Base-by-base conservation (phyloP, 1,140 invertebrate genomes). In the Rhagoletis zephyria region DNA sequence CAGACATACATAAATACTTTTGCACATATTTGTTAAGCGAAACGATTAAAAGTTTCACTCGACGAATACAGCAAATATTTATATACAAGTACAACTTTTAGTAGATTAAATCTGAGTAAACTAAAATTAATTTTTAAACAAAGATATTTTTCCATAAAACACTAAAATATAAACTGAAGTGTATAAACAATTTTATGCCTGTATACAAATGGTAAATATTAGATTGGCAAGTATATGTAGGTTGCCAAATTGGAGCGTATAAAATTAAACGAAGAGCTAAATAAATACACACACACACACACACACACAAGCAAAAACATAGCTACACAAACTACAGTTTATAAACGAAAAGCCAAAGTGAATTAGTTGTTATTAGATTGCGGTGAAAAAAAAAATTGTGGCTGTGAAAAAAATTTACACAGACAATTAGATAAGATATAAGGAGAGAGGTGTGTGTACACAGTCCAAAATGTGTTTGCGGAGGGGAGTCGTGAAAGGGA, bases 341-440 rank as follows among this genome's bases (percentile, higher is more conserved):
- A 14, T 63, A 67, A 30, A 67, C n/a, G n/a, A 65, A 19, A 67
- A 67, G 0, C 30, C 64, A 67, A 40, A 40, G 7, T 1, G 74
- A 42, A 51, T 81, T 56, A 56, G 48, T 81, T 19, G 42, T 16
- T 81, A 81, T n/a, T n/a, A n/a, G n/a, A n/a, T 81, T 81, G 74
- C 74, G 16, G 48, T 56, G 51, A 56, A 81, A 56, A 81, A n/a
- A n/a, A 56, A 56, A 81, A 56, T 7, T 81, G 56, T 19, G 51
- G 19, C 48, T 81, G 45, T 81, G 48, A 81, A 81, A 19, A 56
- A 81, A 56, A 48, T 74, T 16, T 48, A 74, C 45, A 3, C 6
- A 45, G 67, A 74, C 19, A 81, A 81, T 81, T 19, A 81, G 74
- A 81, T 81, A 81, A 81, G 74, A 81, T 81, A 81, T 74, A n/a